A percentile compares a stretch with the other conserved stretches of the same genome.
Evolutionary conservation across 1,140 invertebrate genomes (phyloP).

Genomic region (Gryllus bimaculatus): DNA sequence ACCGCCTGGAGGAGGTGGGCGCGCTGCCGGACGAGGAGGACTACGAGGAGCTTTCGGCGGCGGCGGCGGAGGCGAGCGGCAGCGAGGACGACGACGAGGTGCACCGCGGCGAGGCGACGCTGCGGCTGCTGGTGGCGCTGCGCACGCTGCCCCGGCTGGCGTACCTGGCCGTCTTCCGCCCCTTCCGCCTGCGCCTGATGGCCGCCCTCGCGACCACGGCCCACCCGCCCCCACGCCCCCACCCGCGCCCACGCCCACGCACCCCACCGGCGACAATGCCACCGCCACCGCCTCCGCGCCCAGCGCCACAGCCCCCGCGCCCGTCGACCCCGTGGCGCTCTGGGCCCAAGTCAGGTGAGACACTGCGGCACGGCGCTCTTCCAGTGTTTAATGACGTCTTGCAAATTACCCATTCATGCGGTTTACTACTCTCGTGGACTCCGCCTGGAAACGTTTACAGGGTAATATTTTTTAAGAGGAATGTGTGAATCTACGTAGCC

Average conservation of each 20-base stretch:
- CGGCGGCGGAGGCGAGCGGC: neutral
- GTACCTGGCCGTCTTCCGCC: neutral
- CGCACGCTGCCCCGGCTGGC: neutral
- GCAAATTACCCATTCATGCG: too few species aligned
- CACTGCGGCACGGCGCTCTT: too few species aligned
- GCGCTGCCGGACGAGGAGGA: neutral
- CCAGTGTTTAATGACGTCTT: too few species aligned
- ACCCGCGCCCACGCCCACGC: too few species aligned
- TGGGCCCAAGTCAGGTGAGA: neutral
- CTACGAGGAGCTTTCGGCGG: neutral
- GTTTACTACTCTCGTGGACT: too few species aligned
- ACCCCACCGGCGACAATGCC: too few species aligned
- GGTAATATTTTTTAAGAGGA: too few species aligned
- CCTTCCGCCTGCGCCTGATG: neutral
- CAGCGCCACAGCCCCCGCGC: too few species aligned
- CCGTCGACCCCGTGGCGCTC: neutral
- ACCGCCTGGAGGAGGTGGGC: neutral
- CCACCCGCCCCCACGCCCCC: too few species aligned
- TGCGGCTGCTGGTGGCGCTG: neutral
- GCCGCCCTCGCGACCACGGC: neutral
- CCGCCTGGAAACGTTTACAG: too few species aligned
- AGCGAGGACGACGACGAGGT: neutral
- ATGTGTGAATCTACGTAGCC: too few species aligned
- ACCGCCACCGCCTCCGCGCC: neutral
- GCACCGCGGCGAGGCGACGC: neutral